These are phyloP conservation scores for Tetragonula carbonaria DNA, from an alignment of 2,888 invertebrate species.

Conservation along the genomic window DNA sequence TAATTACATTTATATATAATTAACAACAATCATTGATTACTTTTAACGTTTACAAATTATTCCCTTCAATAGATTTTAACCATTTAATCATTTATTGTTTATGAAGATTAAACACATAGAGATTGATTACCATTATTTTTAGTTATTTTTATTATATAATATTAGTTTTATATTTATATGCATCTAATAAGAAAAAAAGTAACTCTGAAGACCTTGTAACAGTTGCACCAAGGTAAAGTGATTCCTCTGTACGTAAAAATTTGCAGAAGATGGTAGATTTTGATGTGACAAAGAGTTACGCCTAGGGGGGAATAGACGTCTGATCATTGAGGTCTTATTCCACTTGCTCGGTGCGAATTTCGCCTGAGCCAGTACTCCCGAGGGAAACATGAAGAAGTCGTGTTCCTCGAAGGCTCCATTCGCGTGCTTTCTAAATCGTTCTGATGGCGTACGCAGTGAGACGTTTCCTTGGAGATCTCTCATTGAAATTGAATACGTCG, in stretches of 20 bases:
- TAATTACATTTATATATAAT: too few relatives aligned
- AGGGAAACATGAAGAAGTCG: slow-evolving; percentile 4
- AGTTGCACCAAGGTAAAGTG: not conserved
- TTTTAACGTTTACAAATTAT: too few relatives aligned
- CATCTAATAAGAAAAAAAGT: not conserved
- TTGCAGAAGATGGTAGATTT: not conserved
- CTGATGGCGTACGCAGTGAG: not conserved
- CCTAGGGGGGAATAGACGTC: not conserved
- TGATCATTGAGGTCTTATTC: slow-evolving; percentile 6
- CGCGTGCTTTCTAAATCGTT: slow-evolving; percentile 40
- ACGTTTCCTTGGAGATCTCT: slow-evolving; percentile 33
- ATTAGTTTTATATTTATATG: not conserved
- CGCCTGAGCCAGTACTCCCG: slow-evolving; percentile 10
- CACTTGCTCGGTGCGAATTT: slow-evolving; percentile 20
- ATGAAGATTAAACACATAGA: too few relatives aligned
- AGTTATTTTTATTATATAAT: too few relatives aligned
- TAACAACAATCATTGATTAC: too few relatives aligned
- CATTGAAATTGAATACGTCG: slow-evolving; percentile 56
- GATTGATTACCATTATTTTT: too few relatives aligned
- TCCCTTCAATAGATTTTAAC: too few relatives aligned
- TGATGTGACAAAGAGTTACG: not conserved
- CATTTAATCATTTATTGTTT: too few relatives aligned
- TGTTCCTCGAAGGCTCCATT: slow-evolving; percentile 30
- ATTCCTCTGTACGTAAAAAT: not conserved
- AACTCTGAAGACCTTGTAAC: not conserved